A percentile compares a stretch with the other conserved stretches of the same genome.
Conservation (phyloP, 2,888 invertebrate genomes). For the Poecilus cupreus region DNA sequence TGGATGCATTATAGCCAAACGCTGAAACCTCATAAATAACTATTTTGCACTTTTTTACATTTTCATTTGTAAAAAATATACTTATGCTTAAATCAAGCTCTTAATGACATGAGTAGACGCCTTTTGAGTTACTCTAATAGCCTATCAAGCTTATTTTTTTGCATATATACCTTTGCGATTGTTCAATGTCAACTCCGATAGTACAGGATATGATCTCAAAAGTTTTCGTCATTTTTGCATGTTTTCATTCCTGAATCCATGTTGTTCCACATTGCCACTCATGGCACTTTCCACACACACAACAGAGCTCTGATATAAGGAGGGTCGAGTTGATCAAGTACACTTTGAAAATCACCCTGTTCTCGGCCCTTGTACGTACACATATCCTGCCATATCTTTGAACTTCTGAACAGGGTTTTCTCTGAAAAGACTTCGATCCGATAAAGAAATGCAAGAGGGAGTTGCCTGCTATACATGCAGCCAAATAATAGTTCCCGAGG, state of each 20-base stretch:
- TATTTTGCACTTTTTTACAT: too few species aligned
- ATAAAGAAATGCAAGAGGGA: slow-evolving; percentile 17
- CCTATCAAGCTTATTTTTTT: too few species aligned
- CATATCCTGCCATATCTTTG: slow-evolving; percentile 24
- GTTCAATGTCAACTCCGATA: too few species aligned
- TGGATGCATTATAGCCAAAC: too few species aligned
- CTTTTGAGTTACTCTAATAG: too few species aligned
- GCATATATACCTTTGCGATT: too few species aligned
- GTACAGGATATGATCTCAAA: too few species aligned
- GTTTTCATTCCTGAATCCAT: not conserved
- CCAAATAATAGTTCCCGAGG: not conserved
- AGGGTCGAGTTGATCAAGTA: slow-evolving; percentile 27
- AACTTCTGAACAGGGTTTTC: slow-evolving; percentile 12
- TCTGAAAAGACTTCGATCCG: slow-evolving; percentile 20
- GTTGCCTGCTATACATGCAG: slow-evolving; percentile 10
- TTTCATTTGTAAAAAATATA: too few species aligned
- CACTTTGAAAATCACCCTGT: not conserved
- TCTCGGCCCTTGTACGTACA: slow-evolving; percentile 18
- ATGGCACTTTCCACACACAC: not conserved
- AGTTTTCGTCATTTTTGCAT: too few species aligned
- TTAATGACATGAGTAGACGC: too few species aligned
- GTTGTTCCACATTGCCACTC: not conserved
- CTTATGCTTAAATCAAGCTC: too few species aligned
- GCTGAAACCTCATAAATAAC: too few species aligned
- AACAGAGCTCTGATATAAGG: not conserved